These are phyloP conservation scores for Oreochromis spilurus DNA, from an alignment of 2,113 vertebrate genomes.

Conservation along the genomic window DNA sequence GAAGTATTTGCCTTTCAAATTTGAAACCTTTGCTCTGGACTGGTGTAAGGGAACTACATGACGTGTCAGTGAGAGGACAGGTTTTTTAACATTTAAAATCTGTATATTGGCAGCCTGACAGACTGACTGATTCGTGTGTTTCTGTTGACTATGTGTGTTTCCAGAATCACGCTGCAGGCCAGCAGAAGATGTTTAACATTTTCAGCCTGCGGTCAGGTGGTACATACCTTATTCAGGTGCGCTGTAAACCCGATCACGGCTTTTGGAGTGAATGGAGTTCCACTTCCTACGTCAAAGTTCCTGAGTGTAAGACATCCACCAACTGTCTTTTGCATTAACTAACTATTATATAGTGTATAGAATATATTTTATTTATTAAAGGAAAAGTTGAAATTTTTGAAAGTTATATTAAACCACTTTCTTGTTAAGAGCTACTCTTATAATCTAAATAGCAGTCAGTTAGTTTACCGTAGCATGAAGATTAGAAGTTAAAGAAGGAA, in stretches of 20 bases:
- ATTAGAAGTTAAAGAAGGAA: background rate
- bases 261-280: conserved; percentile 80
- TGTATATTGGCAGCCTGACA: background rate
- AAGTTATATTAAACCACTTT: background rate
- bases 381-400: background rate
- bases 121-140: background rate
- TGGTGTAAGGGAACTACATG: background rate
- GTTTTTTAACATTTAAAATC: background rate
- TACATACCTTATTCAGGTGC: conserved; percentile 83
- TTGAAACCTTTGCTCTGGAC: background rate
- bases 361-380: background rate
- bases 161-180: conserved; percentile 80
- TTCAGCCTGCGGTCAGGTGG: conserved; percentile 81
- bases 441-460: background rate
- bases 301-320: conserved; percentile 65
- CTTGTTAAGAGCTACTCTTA: background rate
- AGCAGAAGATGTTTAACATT: conserved; percentile 83
- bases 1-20: background rate
- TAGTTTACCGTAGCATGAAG: background rate
- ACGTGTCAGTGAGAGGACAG: background rate
- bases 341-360: background rate
- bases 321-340: background rate
- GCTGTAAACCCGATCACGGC: conserved; percentile 84
- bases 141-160: background rate
- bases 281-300: conserved; percentile 55